These are phyloP conservation scores for Caenorhabditis imperialis DNA, from an alignment of 2,888 invertebrate species.

Conservation along the genomic window DNA sequence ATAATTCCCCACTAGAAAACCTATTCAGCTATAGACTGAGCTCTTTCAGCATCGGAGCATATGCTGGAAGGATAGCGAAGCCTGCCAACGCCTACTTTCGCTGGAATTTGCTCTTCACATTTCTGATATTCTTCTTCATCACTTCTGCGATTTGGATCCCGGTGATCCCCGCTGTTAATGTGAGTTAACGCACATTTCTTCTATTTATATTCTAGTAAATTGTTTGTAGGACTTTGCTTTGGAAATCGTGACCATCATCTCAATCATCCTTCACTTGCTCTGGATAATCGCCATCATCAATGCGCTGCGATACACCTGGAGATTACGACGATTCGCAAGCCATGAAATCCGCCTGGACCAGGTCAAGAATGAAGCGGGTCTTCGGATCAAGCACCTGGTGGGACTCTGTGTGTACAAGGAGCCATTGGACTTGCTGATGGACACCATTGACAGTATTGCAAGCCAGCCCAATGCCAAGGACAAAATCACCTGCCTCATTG, in stretches of 20 bases:
- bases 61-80: constrained; percentile 69
- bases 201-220: background rate
- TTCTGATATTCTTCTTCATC: constrained; percentile 70
- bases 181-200: constrained; percentile 4
- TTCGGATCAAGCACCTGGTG: constrained; percentile 64
- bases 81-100: constrained; percentile 70
- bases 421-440: constrained; percentile 68
- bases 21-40: background rate
- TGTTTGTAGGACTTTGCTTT: constrained; percentile 64
- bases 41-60: constrained; percentile 54
- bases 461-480: constrained; percentile 65
- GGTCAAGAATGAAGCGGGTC: constrained; percentile 57
- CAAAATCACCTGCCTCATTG: constrained; percentile 68
- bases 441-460: constrained; percentile 70
- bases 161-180: constrained; percentile 63
- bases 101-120: constrained; percentile 75
- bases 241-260: constrained; percentile 69
- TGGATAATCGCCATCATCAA: constrained; percentile 72
- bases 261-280: constrained; percentile 63
- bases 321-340: constrained; percentile 59
- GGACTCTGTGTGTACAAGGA: constrained; percentile 70
- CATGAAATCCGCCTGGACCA: constrained; percentile 63
- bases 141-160: constrained; percentile 73
- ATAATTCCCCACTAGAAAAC: no score
- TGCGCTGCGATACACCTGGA: constrained; percentile 64